Conservation (phyloP, 2,797 vertebrate genomes). For the Xyrichtys novacula region DNA sequence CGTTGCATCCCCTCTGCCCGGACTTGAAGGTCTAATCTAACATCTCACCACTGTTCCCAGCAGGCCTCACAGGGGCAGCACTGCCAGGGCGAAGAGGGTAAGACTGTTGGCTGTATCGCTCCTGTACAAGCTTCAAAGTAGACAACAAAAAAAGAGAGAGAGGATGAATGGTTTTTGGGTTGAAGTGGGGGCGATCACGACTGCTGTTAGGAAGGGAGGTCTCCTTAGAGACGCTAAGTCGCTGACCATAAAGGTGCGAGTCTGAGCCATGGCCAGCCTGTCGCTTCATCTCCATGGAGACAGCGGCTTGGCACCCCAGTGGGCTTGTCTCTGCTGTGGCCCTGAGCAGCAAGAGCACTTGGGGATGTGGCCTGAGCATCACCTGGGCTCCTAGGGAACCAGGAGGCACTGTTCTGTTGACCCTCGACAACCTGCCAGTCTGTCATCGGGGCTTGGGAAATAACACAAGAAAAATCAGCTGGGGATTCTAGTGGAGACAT, state of each 20-base stretch:
- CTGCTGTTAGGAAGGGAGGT: constrained; percentile 79
- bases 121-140: constrained; percentile 67
- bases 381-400: constrained; percentile 77
- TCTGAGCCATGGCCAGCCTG: constrained; percentile 83
- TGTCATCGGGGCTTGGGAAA: constrained; percentile 78
- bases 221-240: constrained; percentile 86
- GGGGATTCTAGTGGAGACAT: constrained; percentile 67
- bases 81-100: constrained; percentile 86
- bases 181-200: constrained; percentile 72
- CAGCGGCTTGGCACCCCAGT: constrained; percentile 65
- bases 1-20: constrained; percentile 80
- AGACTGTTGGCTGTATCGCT: constrained; percentile 81
- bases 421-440: constrained; percentile 84
- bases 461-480: constrained; percentile 64
- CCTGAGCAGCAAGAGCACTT: constrained; percentile 73
- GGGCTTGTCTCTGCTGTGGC: constrained; percentile 78
- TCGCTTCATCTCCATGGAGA: constrained; percentile 84
- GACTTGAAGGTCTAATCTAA: constrained; percentile 84
- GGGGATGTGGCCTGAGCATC: constrained; percentile 78
- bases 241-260: constrained; percentile 91
- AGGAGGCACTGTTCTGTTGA: constrained; percentile 75
- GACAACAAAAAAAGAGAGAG: constrained; percentile 63
- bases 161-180: constrained; percentile 51
- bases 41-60: constrained; percentile 88
- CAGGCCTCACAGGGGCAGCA: constrained; percentile 85